A percentile compares a stretch with the other conserved stretches of the same genome.
Evolutionary conservation across 1,140 invertebrate species (phyloP).

Genomic region (Drosophila saltans): DNA sequence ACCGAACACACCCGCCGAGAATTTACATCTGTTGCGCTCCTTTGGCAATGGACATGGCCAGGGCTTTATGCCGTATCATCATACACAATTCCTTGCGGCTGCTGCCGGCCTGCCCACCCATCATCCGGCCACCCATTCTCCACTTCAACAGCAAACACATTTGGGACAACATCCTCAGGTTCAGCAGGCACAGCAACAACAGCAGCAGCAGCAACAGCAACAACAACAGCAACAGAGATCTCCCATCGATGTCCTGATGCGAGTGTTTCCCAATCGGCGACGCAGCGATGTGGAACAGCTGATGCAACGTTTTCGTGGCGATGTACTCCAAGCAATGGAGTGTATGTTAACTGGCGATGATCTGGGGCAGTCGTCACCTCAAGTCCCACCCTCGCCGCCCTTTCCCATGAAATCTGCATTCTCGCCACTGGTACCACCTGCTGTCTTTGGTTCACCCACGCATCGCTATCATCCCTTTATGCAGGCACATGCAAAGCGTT

Average conservation of each 20-base stretch:
- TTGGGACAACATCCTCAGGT: conserved; percentile 76
- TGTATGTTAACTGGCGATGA: conserved; percentile 89
- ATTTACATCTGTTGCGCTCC: conserved; percentile 71
- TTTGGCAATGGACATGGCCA: conserved; percentile 70
- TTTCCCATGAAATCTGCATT: conserved; percentile 88
- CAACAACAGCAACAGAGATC: conserved; percentile 85
- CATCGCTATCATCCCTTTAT: conserved; percentile 81
- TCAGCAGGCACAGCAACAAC: conserved; percentile 40
- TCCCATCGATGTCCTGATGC: conserved; percentile 89
- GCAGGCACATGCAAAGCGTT: conserved; percentile 86
- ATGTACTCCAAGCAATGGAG: conserved; percentile 95
- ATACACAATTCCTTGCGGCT: conserved; percentile 83
- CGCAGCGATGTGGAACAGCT: conserved; percentile 92
- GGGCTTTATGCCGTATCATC: conserved; percentile 84
- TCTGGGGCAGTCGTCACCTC: conserved; percentile 70
- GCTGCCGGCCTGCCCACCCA: conserved; percentile 66
- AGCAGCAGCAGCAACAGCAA: conserved; percentile 70
- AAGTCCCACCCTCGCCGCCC: conserved; percentile 82
- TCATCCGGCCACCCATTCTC: conserved; percentile 61
- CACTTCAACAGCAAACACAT: conserved; percentile 74
- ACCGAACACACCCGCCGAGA: conserved; percentile 76
- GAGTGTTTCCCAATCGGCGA: conserved; percentile 93
- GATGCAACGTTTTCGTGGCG: conserved; percentile 90
- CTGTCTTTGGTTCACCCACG: conserved; percentile 84
- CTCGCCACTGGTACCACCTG: conserved; percentile 86